Conservation (phyloP, 2,888 invertebrate genomes). For the Trachelus tabidus region DNA sequence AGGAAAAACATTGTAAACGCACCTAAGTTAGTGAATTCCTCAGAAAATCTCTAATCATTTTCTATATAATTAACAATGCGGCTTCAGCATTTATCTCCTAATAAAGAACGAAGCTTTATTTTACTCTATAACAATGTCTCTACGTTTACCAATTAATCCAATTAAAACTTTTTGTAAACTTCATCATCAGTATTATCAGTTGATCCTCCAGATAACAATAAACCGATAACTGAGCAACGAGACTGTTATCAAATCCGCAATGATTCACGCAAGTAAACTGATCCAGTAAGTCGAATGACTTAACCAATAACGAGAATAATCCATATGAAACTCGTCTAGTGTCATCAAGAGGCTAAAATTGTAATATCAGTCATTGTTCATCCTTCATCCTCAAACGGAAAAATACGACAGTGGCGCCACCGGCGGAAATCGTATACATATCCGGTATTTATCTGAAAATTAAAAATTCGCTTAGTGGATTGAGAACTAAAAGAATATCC, state of each 20-base stretch:
- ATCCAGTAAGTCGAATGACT: not conserved
- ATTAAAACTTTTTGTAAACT: not conserved
- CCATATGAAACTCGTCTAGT: not conserved
- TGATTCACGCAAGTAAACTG: not conserved
- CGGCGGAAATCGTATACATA: not conserved
- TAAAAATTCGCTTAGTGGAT: not conserved
- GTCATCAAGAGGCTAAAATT: not conserved
- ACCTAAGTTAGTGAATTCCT: not conserved
- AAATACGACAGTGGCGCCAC: not conserved
- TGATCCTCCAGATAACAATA: not conserved
- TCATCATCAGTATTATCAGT: not conserved
- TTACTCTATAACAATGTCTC: not conserved
- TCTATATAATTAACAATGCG: not conserved
- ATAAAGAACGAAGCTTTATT: not conserved
- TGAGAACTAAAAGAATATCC: not conserved
- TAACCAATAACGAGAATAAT: not conserved
- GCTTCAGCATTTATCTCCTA: not conserved
- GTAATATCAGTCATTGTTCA: not conserved
- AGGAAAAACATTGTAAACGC: not conserved
- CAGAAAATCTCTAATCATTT: not conserved
- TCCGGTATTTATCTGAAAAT: not conserved
- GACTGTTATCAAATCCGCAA: too few relatives aligned
- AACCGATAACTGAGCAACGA: not conserved
- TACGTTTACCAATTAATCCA: not conserved
- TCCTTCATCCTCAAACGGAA: not conserved